These are phyloP conservation scores for Morinoia aosen DNA, from an alignment of 2,888 invertebrate species.

Conservation along the genomic window DNA sequence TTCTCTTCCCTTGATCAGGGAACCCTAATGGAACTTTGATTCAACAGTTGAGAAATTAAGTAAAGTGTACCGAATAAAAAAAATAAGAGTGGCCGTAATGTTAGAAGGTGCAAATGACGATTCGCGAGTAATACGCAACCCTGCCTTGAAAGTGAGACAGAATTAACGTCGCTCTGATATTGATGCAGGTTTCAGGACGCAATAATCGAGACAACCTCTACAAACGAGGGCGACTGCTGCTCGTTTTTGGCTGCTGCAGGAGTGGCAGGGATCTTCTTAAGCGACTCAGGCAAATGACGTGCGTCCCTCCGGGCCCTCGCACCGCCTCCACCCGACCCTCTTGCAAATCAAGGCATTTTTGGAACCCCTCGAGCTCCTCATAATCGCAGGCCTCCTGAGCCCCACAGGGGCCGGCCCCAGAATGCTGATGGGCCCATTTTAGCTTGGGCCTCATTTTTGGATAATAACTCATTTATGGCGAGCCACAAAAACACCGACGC, in stretches of 20 bases:
- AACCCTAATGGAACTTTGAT: no score
- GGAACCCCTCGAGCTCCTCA: conserved; percentile 33
- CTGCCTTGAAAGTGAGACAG: background rate
- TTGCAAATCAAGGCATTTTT: conserved; percentile 47
- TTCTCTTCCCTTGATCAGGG: no score
- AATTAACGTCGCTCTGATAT: background rate
- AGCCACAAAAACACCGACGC: conserved; percentile 36
- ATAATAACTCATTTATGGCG: conserved; percentile 51
- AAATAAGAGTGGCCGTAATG: background rate
- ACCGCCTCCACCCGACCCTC: background rate
- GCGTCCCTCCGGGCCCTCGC: background rate
- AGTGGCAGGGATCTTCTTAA: background rate
- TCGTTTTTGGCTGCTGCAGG: background rate
- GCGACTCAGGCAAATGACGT: background rate
- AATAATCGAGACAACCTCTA: background rate
- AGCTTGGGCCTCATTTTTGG: conserved; percentile 45
- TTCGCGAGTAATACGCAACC: background rate
- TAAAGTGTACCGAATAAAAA: background rate
- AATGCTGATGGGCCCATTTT: conserved; percentile 49
- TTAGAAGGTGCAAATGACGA: background rate
- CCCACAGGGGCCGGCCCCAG: conserved; percentile 29
- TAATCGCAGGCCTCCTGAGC: conserved; percentile 51
- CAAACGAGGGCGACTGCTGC: background rate
- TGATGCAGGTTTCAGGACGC: background rate
- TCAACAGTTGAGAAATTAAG: no score